Percentiles rank a stretch among this genome's conserved stretches.
Conservation (phyloP, 2,888 invertebrate genomes). For the Chrysolina haemoptera region DNA sequence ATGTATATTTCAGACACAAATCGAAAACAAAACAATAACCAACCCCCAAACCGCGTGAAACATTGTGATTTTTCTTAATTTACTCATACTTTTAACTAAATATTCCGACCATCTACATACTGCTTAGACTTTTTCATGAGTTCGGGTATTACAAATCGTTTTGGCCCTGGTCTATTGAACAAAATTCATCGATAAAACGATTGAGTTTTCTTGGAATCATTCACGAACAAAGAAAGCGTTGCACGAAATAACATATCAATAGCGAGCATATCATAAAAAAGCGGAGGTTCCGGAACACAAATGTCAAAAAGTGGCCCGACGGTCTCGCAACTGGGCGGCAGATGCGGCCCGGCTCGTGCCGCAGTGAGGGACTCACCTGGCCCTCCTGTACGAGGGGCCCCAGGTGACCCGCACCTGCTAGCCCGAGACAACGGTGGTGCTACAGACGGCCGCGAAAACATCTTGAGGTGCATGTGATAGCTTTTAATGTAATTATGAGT, state of each 20-base stretch:
- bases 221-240: slow-evolving; percentile 7
- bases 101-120: too few relatives aligned
- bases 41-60: too few relatives aligned
- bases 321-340: slow-evolving; percentile 58
- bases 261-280: slow-evolving; percentile 43
- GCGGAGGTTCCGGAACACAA: slow-evolving; percentile 54
- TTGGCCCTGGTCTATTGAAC: too few relatives aligned
- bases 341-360: slow-evolving; percentile 55
- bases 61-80: too few relatives aligned
- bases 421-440: slow-evolving; percentile 9
- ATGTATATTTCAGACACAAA: too few relatives aligned
- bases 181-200: too few relatives aligned
- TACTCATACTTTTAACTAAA: too few relatives aligned
- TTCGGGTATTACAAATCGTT: too few relatives aligned
- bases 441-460: slow-evolving; percentile 30
- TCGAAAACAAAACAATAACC: too few relatives aligned
- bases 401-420: slow-evolving; percentile 65
- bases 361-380: slow-evolving; percentile 46
- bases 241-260: slow-evolving; percentile 44
- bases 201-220: too few relatives aligned
- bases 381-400: slow-evolving; percentile 63
- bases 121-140: too few relatives aligned
- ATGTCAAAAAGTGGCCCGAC: slow-evolving; percentile 58
- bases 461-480: slow-evolving; percentile 33
- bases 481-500: slow-evolving; percentile 31